Percentiles rank a stretch among this genome's conserved stretches.
phyloP scores from a whole-genome alignment of 2,888 invertebrate genomes.

The Carabus problematicus region DNA sequence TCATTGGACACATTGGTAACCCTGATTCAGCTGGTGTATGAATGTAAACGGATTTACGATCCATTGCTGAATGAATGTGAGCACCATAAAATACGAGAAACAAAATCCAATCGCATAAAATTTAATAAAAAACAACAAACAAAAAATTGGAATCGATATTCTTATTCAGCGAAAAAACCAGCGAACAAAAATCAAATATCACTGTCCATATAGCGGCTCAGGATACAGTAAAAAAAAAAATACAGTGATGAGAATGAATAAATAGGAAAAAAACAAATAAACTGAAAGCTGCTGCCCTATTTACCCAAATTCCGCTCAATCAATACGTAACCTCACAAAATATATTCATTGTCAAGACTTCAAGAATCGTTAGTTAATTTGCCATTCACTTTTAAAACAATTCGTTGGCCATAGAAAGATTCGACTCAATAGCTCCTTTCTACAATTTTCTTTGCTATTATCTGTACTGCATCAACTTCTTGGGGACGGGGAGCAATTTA shows the following conservation, averaged over 20 bases:
- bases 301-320: conserved; percentile 29
- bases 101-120: conserved; percentile 6
- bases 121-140: not conserved
- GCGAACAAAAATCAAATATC: conserved; percentile 2
- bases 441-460: too few species aligned
- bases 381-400: too few species aligned
- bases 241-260: not conserved
- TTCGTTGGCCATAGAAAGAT: too few species aligned
- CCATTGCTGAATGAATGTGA: not conserved
- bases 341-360: too few species aligned
- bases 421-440: too few species aligned
- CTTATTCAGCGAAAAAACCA: not conserved
- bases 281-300: conserved; percentile 26
- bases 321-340: conserved; percentile 16
- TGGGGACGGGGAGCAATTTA: conserved; percentile 6
- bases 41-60: conserved; percentile 4
- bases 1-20: not conserved
- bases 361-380: too few species aligned
- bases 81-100: conserved; percentile 9
- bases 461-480: too few species aligned
- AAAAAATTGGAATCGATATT: conserved; percentile 11
- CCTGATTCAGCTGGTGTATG: not conserved
- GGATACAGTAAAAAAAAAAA: not conserved
- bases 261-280: conserved; percentile 9
- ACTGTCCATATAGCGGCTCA: conserved; percentile 1